These are phyloP conservation scores for Micromussa lordhowensis DNA, from an alignment of 92 coral and sea anemone genomes.

Conservation along the genomic window DNA sequence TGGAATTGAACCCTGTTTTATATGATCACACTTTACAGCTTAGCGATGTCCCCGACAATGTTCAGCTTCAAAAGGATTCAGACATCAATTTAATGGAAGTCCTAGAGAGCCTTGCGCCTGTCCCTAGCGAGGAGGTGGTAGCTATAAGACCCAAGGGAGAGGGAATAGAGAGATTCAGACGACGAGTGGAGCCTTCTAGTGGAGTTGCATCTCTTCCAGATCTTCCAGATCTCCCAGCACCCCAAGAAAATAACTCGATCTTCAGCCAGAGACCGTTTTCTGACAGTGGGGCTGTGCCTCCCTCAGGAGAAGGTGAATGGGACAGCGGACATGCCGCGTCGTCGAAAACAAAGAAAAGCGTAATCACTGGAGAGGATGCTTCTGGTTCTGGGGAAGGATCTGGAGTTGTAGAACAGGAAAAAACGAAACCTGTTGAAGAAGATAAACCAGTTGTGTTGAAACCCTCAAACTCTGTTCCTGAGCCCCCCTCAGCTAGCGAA, in stretches of 20 bases:
- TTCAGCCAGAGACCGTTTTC: conserved; percentile 38
- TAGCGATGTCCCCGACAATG: conserved; percentile 90
- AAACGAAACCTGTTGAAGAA: not conserved
- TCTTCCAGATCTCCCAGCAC: conserved; percentile 17
- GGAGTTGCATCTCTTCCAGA: conserved; percentile 25
- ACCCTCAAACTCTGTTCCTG: not conserved
- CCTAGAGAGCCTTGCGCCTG: conserved; percentile 94
- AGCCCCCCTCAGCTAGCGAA: not conserved
- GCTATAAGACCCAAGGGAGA: conserved; percentile 66
- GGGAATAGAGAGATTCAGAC: conserved; percentile 85
- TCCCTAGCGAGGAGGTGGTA: conserved; percentile 80
- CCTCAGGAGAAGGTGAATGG: conserved; percentile 75
- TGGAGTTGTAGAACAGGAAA: not conserved
- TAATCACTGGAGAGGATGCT: conserved; percentile 59
- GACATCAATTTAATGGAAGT: conserved; percentile 93
- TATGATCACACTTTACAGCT: conserved; percentile 25
- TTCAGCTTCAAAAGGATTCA: conserved; percentile 87
- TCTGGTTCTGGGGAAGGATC: conserved; percentile 28
- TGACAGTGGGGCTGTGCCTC: conserved; percentile 44
- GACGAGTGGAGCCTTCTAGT: conserved; percentile 68
- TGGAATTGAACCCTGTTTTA: not conserved
- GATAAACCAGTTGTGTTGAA: conserved; percentile 33
- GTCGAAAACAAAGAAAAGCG: conserved; percentile 48
- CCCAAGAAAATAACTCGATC: conserved; percentile 44
- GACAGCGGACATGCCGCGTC: conserved; percentile 72